Base-by-base conservation (phyloP, 1,140 invertebrate genomes). In the Eciton burchellii region DNA sequence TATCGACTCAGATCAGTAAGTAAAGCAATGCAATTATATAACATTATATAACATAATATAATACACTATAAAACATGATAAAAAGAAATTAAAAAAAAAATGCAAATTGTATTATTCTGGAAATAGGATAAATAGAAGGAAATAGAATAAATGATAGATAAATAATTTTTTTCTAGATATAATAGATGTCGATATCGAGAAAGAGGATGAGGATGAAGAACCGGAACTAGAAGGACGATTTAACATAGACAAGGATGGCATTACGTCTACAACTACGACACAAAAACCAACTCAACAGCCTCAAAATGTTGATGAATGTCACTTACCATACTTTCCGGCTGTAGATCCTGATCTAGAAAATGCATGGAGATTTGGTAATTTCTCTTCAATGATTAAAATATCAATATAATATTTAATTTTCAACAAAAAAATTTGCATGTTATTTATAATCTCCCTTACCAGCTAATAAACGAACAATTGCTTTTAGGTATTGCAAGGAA, bases 401-500 rank as follows among this genome's bases (percentile, higher is more conserved):
- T 16, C 66, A 49, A 26, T 76, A 63, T 82, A 41, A 66, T n/a
- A 43, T 54, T 24, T 56, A 41, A 62, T 43, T 35, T 35, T 16
- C 14, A 14, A 57, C 9, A 41, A 43, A 54, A 73, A 72, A 63
- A 71, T 41, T 16, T 59, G 4, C 47, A 68, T 54, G 26, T 41
- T 29, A 26, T 66, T 57, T 12, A 65, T 71, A 45, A 29, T 65
- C 76, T 62, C 24, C 35, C 57, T 6, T 35, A n/a, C n/a, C n/a
- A 35, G 35, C 6, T 35, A 56, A 73, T 35, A 12, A 0, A 0
- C 4, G 49, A 41, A 73, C 45, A 6, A 76, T 0, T 79, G 0
- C 66, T 76, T 85, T 26, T 79, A 95, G 97, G 97, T 79, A 96
- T 96, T 0, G 94, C 95, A 59, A 93, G 94, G 35, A 95, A 96